Percentiles rank a stretch among this genome's conserved stretches.
Conservation (phyloP, 1,140 invertebrate genomes). For the Atta colombica region DNA sequence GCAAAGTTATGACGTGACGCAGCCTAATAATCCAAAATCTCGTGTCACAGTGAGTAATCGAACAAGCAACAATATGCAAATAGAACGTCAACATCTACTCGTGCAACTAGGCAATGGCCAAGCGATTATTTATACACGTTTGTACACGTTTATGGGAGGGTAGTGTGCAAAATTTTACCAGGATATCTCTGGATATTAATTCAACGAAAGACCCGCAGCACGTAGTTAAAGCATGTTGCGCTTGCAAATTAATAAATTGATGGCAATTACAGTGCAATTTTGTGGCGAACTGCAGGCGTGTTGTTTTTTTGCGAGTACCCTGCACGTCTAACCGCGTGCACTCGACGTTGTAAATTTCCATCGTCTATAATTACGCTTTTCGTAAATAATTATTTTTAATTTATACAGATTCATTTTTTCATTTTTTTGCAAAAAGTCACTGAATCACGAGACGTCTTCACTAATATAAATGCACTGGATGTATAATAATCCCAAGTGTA, state of each 20-base stretch:
- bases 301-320: conserved; percentile 7
- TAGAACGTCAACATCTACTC: conserved; percentile 23
- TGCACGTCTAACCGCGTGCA: background rate
- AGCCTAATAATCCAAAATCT: conserved; percentile 24
- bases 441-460: background rate
- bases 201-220: background rate
- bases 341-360: background rate
- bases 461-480: background rate
- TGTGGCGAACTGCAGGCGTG: background rate
- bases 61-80: conserved; percentile 37
- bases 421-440: background rate
- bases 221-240: conserved; percentile 4
- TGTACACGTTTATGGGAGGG: background rate
- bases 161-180: background rate
- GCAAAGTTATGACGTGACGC: background rate
- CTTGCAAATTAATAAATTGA: conserved; percentile 46
- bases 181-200: conserved; percentile 15
- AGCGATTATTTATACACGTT: conserved; percentile 19
- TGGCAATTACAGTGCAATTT: conserved; percentile 25
- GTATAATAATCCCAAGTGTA: background rate
- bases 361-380: background rate
- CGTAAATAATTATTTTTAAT: background rate
- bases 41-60: background rate
- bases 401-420: background rate
- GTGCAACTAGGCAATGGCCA: background rate